Conservation (phyloP, 30 jellyfish, hydroid and myxozoan species). For the Mastigias papua region DNA sequence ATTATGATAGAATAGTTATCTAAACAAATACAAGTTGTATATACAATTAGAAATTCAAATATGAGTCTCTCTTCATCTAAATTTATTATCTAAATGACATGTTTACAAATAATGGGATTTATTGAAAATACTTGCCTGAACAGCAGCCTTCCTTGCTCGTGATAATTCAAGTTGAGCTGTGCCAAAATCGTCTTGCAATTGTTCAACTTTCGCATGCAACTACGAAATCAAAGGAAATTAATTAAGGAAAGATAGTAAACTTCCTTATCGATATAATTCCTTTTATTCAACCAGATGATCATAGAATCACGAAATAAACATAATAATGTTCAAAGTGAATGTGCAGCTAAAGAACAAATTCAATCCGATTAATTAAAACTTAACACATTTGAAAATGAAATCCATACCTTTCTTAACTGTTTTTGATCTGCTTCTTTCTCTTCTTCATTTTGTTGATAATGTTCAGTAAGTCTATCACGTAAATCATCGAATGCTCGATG, state of each 20-base stretch:
- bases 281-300: too few species aligned
- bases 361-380: background rate
- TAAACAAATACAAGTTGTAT: too few species aligned
- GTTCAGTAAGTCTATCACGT: constrained; percentile 19
- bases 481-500: constrained; percentile 57
- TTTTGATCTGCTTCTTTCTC: constrained; percentile 33
- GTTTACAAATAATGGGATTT: too few species aligned
- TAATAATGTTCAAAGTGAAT: background rate
- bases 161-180: constrained; percentile 37
- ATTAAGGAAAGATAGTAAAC: too few species aligned
- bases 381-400: background rate
- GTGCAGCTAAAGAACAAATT: background rate
- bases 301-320: background rate
- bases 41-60: too few species aligned
- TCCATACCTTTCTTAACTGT: constrained; percentile 21
- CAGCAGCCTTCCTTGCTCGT: constrained; percentile 4
- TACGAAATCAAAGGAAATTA: background rate
- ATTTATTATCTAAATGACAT: too few species aligned
- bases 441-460: constrained; percentile 23
- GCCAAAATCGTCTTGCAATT: constrained; percentile 24
- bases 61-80: too few species aligned
- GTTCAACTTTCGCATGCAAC: constrained; percentile 36
- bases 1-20: too few species aligned
- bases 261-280: too few species aligned
- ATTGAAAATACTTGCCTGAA: background rate